Evolutionary conservation across 2,113 vertebrate genomes (phyloP).

Genomic region (human (Homo sapiens)): GRCh38 chr1:73461501-73462000

Average conservation of each 20-base stretch:
- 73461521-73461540: neutral
- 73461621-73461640: neutral
- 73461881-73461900: neutral
- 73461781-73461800: neutral
- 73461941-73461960: neutral
- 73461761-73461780: neutral
- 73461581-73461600: neutral
- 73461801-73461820: neutral
- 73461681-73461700: neutral
- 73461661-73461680: neutral
- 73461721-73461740: neutral
- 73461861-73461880: neutral
- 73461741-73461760: neutral
- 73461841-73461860: neutral
- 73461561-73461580: neutral
- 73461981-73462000: neutral
- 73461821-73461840: neutral
- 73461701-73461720: neutral
- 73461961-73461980: neutral
- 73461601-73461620: neutral
- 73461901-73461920: neutral
- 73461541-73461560: neutral
- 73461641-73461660: neutral
- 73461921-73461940: neutral
- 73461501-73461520: neutral